Conservation (phyloP, 2,113 vertebrate genomes). For the Catharus minimus region DNA sequence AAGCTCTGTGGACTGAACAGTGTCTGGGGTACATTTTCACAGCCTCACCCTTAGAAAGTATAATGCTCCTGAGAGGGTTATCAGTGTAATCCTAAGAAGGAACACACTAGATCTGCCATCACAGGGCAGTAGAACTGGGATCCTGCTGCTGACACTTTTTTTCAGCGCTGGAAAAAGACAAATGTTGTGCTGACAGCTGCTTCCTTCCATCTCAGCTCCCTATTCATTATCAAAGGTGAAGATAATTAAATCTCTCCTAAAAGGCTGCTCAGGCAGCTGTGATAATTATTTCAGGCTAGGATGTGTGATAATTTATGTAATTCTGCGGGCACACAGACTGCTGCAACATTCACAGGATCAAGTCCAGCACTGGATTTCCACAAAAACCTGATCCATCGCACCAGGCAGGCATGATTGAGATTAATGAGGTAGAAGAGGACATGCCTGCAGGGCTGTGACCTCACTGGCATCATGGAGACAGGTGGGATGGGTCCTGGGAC, state of each 20-base stretch:
- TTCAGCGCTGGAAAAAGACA: conserved; percentile 3
- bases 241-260: conserved; percentile 33
- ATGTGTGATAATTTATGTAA: conserved; percentile 21
- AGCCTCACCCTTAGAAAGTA: background rate
- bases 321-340: background rate
- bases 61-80: background rate
- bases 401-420: background rate
- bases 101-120: background rate
- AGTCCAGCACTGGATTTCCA: background rate
- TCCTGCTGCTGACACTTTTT: background rate
- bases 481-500: background rate
- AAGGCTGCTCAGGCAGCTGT: conserved; percentile 10
- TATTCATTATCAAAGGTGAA: conserved; percentile 44
- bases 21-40: background rate
- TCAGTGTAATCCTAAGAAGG: background rate
- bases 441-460: background rate
- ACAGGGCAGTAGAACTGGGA: background rate
- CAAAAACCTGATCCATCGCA: conserved; percentile 20
- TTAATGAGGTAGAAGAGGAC: background rate
- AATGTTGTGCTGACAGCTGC: conserved; percentile 3
- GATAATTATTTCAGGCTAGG: conserved; percentile 30
- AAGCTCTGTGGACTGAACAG: background rate
- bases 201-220: conserved; percentile 17
- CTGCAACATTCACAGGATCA: background rate
- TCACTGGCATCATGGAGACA: background rate